A percentile compares a stretch with the other conserved stretches of the same genome.
phyloP scores from a whole-genome alignment of 1,140 invertebrate genomes.

The Caligus rogercresseyi region DNA sequence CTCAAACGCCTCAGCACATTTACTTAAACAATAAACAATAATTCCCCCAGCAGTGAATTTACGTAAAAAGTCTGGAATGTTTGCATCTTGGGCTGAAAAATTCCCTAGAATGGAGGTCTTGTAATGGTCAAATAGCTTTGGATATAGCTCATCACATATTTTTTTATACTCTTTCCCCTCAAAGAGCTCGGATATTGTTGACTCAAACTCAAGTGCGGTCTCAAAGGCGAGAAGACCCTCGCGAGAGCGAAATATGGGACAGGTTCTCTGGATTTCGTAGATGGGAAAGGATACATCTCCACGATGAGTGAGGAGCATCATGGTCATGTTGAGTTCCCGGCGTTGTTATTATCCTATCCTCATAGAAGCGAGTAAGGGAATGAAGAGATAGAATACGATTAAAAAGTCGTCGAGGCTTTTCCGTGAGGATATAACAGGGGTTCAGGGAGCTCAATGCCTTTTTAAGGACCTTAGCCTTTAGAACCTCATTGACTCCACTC shows the following conservation, averaged over 20 bases:
- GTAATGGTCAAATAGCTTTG: conserved; percentile 3
- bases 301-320: conserved; percentile 34
- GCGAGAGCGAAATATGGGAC: conserved; percentile 30
- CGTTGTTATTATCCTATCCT: conserved; percentile 29
- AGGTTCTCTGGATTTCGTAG: conserved; percentile 30
- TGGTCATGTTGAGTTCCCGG: conserved; percentile 29
- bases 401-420: not conserved
- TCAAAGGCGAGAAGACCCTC: conserved; percentile 31
- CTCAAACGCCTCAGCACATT: conserved; percentile 34
- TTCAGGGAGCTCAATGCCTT: not conserved
- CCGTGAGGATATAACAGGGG: not conserved
- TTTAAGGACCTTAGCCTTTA: not conserved
- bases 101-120: conserved; percentile 21
- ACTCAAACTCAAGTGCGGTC: conserved; percentile 24
- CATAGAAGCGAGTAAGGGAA: conserved; percentile 30
- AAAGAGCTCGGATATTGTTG: conserved; percentile 25
- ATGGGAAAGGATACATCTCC: conserved; percentile 33
- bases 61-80: conserved; percentile 32
- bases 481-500: not conserved
- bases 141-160: conserved; percentile 8
- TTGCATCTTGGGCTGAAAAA: conserved; percentile 23
- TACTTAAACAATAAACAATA: conserved; percentile 30
- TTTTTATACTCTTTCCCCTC: conserved; percentile 25
- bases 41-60: conserved; percentile 33
- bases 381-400: conserved; percentile 19